Evolutionary conservation across 2,888 invertebrate species (phyloP).

Genomic region (Pardosa pseudoannulata): DNA sequence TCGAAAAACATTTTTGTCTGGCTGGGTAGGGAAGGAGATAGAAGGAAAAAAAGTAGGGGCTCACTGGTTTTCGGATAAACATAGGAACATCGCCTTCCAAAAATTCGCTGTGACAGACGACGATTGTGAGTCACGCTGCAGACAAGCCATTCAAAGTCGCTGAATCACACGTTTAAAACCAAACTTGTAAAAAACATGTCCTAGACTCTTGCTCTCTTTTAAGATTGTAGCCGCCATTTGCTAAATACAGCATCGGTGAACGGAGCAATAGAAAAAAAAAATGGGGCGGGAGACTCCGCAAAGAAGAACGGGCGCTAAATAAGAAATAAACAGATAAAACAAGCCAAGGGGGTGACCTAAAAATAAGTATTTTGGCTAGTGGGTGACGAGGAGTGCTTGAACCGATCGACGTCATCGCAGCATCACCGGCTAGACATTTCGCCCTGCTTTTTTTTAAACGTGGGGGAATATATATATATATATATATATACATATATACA

Average conservation of each 20-base stretch:
- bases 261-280: neutral
- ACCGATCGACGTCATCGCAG: neutral
- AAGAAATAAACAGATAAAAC: conserved; percentile 23
- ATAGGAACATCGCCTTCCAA: conserved; percentile 15
- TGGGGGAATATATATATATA: too few relatives aligned
- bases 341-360: neutral
- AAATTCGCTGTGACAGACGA: conserved; percentile 45
- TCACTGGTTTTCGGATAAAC: conserved; percentile 13
- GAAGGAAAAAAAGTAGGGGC: too few relatives aligned
- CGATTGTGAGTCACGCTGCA: conserved; percentile 40
- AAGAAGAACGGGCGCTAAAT: conserved; percentile 14
- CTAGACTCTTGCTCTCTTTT: conserved; percentile 20
- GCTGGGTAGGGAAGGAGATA: neutral
- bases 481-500: too few relatives aligned
- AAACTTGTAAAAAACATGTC: conserved; percentile 13
- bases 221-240: conserved; percentile 1
- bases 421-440: neutral
- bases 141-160: conserved; percentile 12
- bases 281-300: neutral
- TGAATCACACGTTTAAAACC: conserved; percentile 28
- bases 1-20: neutral
- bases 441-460: too few relatives aligned
- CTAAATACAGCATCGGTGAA: conserved; percentile 10
- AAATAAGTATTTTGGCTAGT: conserved; percentile 24
- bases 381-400: conserved; percentile 15